Evolutionary conservation across 2,113 vertebrate genomes (phyloP).

Genomic region (Mastomys natalensis): DNA sequence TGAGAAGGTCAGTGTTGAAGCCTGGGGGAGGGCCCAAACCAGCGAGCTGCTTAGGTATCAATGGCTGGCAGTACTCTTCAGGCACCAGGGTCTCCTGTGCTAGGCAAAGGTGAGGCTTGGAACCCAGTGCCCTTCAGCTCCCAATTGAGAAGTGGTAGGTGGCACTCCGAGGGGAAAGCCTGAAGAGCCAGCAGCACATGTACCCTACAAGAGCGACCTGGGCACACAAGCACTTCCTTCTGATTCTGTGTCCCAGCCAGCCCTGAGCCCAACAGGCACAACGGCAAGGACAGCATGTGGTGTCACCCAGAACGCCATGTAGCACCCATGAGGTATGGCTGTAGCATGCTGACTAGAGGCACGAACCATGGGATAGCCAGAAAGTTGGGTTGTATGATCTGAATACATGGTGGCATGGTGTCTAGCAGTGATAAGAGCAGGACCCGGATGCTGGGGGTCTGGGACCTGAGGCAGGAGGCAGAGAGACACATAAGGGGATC

Average conservation of each 20-base stretch:
- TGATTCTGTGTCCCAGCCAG: background rate
- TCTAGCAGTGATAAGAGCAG: background rate
- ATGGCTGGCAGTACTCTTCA: no score
- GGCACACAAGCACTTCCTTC: background rate
- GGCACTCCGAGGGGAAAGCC: background rate
- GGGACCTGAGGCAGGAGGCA: background rate
- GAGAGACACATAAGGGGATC: background rate
- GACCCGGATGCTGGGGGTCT: background rate
- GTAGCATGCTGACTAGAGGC: no score
- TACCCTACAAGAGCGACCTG: background rate
- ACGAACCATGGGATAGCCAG: background rate
- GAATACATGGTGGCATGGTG: rapidly evolving
- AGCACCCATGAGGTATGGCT: background rate
- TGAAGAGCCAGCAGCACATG: background rate
- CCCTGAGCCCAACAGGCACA: background rate
- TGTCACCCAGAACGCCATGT: rapidly evolving
- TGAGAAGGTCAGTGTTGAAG: background rate
- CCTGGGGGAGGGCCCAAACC: background rate
- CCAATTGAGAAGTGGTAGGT: background rate
- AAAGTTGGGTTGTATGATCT: rapidly evolving
- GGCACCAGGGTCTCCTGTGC: background rate
- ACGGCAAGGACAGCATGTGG: background rate
- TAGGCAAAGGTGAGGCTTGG: background rate
- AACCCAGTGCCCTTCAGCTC: background rate
- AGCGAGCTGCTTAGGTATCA: background rate